Evolutionary conservation across 2,888 invertebrate species (phyloP).

Genomic region (Zelleria hepariella): DNA sequence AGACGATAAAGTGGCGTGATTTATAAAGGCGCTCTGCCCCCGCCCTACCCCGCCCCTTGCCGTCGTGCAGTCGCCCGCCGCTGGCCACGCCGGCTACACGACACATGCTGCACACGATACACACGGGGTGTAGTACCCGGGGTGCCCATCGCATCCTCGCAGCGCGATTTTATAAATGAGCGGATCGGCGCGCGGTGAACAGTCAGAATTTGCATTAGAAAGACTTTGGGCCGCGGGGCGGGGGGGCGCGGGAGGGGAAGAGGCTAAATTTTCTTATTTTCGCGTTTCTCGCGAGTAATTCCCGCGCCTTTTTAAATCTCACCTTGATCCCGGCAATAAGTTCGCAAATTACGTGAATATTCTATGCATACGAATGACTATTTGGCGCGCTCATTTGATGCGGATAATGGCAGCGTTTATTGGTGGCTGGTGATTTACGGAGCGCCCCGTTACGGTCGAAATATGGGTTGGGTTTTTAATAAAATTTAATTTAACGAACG

Average conservation of each 20-base stretch:
- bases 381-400: constrained; percentile 8
- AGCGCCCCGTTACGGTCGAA: background rate
- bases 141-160: background rate
- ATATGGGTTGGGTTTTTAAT: background rate
- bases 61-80: background rate
- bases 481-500: background rate
- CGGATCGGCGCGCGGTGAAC: constrained; percentile 32
- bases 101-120: background rate
- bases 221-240: constrained; percentile 13
- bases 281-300: constrained; percentile 16
- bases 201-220: constrained; percentile 45
- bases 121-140: background rate
- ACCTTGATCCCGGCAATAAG: constrained; percentile 46
- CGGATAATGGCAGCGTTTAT: background rate
- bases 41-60: background rate
- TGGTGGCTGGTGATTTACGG: background rate
- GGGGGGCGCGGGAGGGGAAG: constrained; percentile 6
- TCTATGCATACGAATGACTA: constrained; percentile 47
- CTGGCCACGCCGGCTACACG: background rate
- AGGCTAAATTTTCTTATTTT: constrained; percentile 19
- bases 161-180: constrained; percentile 28
- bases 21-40: constrained; percentile 23
- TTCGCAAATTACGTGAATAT: constrained; percentile 46
- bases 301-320: constrained; percentile 35
- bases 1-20: constrained; percentile 48